These are phyloP conservation scores for Synergus gifuensis DNA, from an alignment of 2,888 invertebrate genomes.

Conservation along the genomic window DNA sequence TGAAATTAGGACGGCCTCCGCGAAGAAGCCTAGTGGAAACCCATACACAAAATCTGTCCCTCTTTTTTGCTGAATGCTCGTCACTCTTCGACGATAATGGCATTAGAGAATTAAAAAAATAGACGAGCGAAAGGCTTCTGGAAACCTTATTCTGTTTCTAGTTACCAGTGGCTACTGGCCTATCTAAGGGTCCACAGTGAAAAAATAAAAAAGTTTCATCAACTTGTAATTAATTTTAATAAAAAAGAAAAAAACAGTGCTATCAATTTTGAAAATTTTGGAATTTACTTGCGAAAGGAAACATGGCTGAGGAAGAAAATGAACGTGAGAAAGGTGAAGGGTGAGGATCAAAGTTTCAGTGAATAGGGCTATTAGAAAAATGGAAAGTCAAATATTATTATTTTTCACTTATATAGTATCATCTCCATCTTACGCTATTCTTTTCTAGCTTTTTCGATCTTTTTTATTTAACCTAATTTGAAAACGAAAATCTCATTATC, in stretches of 20 bases:
- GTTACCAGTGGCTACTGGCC: background rate
- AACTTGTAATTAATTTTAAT: background rate
- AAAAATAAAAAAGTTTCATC: background rate
- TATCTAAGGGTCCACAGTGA: background rate
- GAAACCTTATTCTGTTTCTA: conserved; percentile 65
- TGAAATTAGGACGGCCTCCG: conserved; percentile 24
- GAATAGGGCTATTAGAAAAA: background rate
- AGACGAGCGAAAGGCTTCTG: conserved; percentile 69
- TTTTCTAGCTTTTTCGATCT: background rate
- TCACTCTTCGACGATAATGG: conserved; percentile 61
- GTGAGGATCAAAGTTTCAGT: conserved; percentile 62
- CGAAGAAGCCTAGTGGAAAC: conserved; percentile 36
- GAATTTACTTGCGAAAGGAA: background rate
- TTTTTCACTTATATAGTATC: background rate
- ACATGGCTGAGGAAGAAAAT: conserved; percentile 63
- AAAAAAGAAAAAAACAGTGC: background rate
- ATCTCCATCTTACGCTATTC: background rate
- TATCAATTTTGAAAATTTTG: background rate
- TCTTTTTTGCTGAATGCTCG: conserved; percentile 7
- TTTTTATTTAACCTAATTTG: background rate
- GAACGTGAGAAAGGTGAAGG: conserved; percentile 49
- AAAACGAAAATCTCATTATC: background rate
- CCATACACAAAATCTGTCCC: conserved; percentile 6
- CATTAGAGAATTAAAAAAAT: conserved; percentile 73
- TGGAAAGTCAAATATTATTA: background rate